Evolutionary conservation across 92 coral and sea anemone species (phyloP).

Genomic region (Micromussa lordhowensis): DNA sequence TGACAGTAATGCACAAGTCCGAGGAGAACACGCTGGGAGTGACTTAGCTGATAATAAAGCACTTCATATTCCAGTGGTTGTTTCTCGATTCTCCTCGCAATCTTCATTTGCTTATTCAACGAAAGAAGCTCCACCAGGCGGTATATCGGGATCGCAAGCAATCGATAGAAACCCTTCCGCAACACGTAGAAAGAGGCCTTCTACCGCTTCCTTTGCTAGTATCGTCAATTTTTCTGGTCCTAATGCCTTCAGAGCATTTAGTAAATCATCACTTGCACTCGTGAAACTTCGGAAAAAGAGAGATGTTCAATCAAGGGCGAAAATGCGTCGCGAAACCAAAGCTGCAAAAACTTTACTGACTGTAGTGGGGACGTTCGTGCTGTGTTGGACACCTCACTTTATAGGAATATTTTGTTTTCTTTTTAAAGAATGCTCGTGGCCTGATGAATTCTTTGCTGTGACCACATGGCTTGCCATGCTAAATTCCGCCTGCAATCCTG

Average conservation of each 20-base stretch:
- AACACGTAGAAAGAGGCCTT: slow-evolving; percentile 6
- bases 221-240: slow-evolving; percentile 13
- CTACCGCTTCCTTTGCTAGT: slow-evolving; percentile 16
- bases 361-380: slow-evolving; percentile 80
- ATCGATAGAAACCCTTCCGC: not conserved
- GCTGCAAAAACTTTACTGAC: slow-evolving; percentile 84
- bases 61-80: slow-evolving; percentile 13
- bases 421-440: slow-evolving; percentile 70
- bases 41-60: not conserved
- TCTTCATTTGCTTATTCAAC: not conserved
- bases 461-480: slow-evolving; percentile 94
- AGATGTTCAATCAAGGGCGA: slow-evolving; percentile 32
- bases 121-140: not conserved
- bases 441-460: slow-evolving; percentile 77
- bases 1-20: not conserved
- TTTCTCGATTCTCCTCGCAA: slow-evolving; percentile 17
- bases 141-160: not conserved
- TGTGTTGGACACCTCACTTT: slow-evolving; percentile 89
- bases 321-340: slow-evolving; percentile 78
- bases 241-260: slow-evolving; percentile 41
- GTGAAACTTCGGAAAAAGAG: slow-evolving; percentile 33
- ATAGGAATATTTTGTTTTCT: slow-evolving; percentile 85
- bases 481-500: slow-evolving; percentile 91
- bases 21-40: no score
- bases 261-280: slow-evolving; percentile 36